Evolutionary conservation across 2,888 invertebrate genomes (phyloP).

Genomic region (Keiferia lycopersicella): DNA sequence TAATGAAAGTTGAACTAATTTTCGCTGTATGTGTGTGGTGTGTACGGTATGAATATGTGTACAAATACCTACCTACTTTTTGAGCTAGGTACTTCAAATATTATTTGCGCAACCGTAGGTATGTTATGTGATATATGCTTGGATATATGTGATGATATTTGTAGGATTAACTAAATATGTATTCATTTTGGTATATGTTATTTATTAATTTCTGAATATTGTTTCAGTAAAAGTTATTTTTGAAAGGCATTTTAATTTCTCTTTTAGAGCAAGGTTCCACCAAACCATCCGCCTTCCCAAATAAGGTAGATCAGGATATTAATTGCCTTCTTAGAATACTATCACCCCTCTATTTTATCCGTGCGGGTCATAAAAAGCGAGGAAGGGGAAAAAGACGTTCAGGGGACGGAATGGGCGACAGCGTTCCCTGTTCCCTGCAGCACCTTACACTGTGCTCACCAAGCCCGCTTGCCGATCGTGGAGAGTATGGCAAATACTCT

Average conservation of each 20-base stretch:
- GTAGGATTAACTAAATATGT: constrained; percentile 21
- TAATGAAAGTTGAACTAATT: background rate
- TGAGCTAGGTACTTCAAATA: background rate
- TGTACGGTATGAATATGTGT: too few relatives aligned
- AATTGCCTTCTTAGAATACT: too few relatives aligned
- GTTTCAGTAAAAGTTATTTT: constrained; percentile 22
- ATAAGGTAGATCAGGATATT: background rate
- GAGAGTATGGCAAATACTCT: too few relatives aligned
- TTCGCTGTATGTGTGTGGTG: too few relatives aligned
- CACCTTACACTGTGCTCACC: too few relatives aligned
- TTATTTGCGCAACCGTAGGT: background rate
- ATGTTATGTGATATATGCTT: constrained; percentile 27
- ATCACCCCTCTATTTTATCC: too few relatives aligned
- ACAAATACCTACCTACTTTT: background rate
- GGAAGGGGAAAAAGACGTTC: too few relatives aligned
- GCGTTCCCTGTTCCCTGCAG: too few relatives aligned
- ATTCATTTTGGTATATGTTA: constrained; percentile 8
- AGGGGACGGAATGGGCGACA: too few relatives aligned
- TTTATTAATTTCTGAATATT: constrained; percentile 25
- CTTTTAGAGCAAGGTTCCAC: background rate
- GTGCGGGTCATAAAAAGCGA: too few relatives aligned
- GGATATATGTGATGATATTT: constrained; percentile 27
- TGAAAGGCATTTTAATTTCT: background rate
- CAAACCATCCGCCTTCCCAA: background rate
- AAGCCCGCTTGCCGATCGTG: too few relatives aligned